A percentile compares a stretch with the other conserved stretches of the same genome.
phyloP scores from a whole-genome alignment of 2,888 invertebrate species.

The Maniola hyperantus region DNA sequence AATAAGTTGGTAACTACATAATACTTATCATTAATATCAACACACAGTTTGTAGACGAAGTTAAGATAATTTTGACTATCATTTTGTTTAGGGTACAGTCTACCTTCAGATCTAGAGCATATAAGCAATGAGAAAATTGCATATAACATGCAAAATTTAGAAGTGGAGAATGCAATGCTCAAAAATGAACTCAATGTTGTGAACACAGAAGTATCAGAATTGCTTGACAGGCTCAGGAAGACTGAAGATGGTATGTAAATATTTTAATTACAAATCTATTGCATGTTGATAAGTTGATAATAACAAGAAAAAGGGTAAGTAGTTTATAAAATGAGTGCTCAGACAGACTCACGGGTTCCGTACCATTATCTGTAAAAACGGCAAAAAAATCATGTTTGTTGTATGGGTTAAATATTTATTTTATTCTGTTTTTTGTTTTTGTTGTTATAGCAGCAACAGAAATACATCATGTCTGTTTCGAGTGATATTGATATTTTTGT shows the following conservation, averaged over 20 bases:
- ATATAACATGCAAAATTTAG: constrained; percentile 66
- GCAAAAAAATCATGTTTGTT: too few relatives aligned
- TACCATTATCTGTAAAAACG: too few relatives aligned
- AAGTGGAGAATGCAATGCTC: constrained; percentile 74
- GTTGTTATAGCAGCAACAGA: too few relatives aligned
- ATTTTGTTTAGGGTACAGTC: constrained; percentile 58
- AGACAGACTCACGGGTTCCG: too few relatives aligned
- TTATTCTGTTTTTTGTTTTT: too few relatives aligned
- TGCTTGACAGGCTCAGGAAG: constrained; percentile 57
- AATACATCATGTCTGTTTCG: too few relatives aligned
- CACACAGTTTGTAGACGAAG: too few relatives aligned
- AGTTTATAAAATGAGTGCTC: background rate
- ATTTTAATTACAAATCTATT: constrained; percentile 1
- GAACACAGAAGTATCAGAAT: constrained; percentile 65
- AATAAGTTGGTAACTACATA: background rate
- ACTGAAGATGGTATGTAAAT: constrained; percentile 68
- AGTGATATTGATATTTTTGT: too few relatives aligned
- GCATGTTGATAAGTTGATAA: background rate
- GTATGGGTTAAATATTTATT: too few relatives aligned
- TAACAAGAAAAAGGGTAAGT: background rate
- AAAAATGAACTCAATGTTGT: constrained; percentile 74
- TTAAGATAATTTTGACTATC: too few relatives aligned
- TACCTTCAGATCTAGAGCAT: constrained; percentile 61
- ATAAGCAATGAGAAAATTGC: constrained; percentile 50
- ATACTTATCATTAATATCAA: too few relatives aligned